Conservation (phyloP, 2,888 invertebrate species). For the Calameuta idolon region DNA sequence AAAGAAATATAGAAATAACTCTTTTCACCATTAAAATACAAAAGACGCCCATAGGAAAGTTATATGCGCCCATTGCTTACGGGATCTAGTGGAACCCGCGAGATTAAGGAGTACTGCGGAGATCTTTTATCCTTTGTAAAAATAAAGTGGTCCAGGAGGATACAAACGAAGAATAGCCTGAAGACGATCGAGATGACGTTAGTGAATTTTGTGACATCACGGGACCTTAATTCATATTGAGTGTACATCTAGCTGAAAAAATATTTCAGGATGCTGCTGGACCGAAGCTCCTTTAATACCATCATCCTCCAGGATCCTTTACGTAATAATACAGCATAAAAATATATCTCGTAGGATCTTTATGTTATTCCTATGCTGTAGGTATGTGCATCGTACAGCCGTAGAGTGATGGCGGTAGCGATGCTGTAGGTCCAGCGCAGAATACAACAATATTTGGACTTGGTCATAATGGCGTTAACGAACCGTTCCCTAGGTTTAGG, state of each 20-base stretch:
- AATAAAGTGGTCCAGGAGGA: not conserved
- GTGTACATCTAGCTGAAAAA: not conserved
- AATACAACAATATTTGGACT: constrained; percentile 54
- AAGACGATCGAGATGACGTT: not conserved
- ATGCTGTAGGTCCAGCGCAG: constrained; percentile 46
- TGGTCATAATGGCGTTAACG: constrained; percentile 49
- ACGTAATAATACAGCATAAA: not conserved
- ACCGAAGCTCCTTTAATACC: not conserved
- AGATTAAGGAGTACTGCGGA: not conserved
- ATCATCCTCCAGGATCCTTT: not conserved
- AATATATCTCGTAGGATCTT: not conserved
- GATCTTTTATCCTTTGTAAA: not conserved
- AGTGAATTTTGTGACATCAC: not conserved
- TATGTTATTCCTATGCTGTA: not conserved
- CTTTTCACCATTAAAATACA: not conserved
- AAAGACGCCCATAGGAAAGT: not conserved
- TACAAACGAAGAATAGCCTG: not conserved
- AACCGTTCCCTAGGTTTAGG: constrained; percentile 44
- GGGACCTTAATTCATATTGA: not conserved
- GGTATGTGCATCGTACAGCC: not conserved
- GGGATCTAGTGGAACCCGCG: not conserved
- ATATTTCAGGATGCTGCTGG: not conserved
- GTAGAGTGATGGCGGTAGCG: not conserved
- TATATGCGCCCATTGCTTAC: not conserved
- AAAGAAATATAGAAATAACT: not conserved